A percentile compares a stretch with the other conserved stretches of the same genome.
phyloP scores from a whole-genome alignment of 2,797 vertebrate genomes.

The Halcyon badia region DNA sequence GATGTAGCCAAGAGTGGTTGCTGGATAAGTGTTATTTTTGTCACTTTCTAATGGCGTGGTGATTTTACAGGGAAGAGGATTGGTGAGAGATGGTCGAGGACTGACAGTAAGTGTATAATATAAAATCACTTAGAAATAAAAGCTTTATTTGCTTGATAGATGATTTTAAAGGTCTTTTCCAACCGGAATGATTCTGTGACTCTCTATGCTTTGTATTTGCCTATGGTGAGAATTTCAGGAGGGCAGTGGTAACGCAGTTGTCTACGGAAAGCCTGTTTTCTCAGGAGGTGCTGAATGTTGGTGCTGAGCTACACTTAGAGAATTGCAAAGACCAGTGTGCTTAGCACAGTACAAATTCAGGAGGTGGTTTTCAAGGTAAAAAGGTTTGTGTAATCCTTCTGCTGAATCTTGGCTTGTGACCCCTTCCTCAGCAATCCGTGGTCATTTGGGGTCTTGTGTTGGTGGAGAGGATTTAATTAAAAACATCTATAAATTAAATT shows the following conservation, averaged over 20 bases:
- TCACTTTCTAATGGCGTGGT: neutral
- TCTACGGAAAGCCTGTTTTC: neutral
- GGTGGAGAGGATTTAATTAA: neutral
- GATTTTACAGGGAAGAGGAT: neutral
- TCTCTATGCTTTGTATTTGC: neutral
- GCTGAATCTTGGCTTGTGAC: neutral
- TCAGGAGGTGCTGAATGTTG: neutral
- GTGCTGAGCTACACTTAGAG: neutral
- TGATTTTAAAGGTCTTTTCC: neutral
- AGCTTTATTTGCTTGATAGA: neutral
- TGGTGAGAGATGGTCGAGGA: neutral
- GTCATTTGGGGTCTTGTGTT: neutral
- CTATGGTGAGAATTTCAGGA: neutral
- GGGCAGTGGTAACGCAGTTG: neutral
- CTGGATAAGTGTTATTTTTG: neutral
- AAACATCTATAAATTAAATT: neutral
- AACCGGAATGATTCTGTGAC: neutral
- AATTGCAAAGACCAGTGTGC: neutral
- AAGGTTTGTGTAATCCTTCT: neutral
- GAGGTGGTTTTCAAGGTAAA: neutral
- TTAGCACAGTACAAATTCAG: neutral
- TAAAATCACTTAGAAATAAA: neutral
- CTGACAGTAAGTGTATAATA: neutral
- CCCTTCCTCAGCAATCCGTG: neutral
- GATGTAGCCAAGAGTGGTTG: neutral